Base-by-base conservation (phyloP, 2,888 invertebrate species). In the Patella pellucida region DNA sequence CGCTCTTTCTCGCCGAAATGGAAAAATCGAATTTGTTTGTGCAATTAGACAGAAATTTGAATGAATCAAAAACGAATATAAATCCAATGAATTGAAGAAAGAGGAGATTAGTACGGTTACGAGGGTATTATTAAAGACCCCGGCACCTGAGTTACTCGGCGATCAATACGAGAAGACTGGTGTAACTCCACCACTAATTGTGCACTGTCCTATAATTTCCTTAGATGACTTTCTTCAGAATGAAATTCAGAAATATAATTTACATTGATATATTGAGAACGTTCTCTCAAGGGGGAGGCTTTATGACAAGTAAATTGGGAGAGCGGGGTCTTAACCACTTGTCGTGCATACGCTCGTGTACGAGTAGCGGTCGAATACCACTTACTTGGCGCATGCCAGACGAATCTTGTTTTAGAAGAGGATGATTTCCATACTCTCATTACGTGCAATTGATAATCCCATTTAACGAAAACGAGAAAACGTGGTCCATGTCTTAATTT, bases 31-130 rank as follows among this genome's bases (percentile, higher is more conserved):
- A 79, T 81, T 81, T 81, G 79, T 79, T 79, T 78, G 78, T 78
- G 78, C 81, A 78, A 79, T 81, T 81, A 81, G 81, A 79, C 74
- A 75, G 75, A 76, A 78, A 78, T 79, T 79, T 76, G 81, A 78
- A 81, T 76, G 81, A 81, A 81, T 81, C 75, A 76, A 78, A 79
- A 81, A 77, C 76, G 79, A 78, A 81, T 78, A 77, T 78, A 81
- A 81, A 81, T 81, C 79, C 72, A 79, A 81, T 79, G 78, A 78
- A 73, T 69, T 62, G 72, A 74, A 71, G 76, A 75, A 76, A 71
- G 74, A 68, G 75, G 54, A 78, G 78, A 74, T 76, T 79, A 81
- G 73, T 77, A 71, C 76, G 68, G 76, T 73, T 73, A 73, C 68
- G 73, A 56, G 27, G 67, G 62, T 41, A 73, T 73, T 73, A 73